These are phyloP conservation scores for Orbicella faveolata DNA, from an alignment of 64 coral and sea anemone species.

Conservation along the genomic window DNA sequence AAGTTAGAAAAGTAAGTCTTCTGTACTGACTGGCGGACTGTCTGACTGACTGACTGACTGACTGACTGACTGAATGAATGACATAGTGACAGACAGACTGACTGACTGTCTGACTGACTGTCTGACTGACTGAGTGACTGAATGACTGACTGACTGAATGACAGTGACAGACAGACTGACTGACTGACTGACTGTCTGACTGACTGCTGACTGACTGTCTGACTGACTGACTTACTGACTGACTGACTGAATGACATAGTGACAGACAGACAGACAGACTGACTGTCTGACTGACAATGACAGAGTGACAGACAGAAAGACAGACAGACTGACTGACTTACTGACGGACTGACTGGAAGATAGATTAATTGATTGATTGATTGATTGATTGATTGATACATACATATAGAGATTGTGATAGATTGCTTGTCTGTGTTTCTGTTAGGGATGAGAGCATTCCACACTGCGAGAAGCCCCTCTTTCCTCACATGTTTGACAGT, in stretches of 20 bases:
- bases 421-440: background rate
- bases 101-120: background rate
- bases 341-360: background rate
- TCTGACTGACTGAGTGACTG: background rate
- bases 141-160: background rate
- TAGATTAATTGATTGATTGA: background rate
- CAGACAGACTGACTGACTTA: background rate
- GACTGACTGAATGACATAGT: background rate
- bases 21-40: background rate
- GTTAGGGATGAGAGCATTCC: conserved; percentile 14
- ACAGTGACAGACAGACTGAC: background rate
- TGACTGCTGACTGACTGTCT: background rate
- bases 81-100: background rate
- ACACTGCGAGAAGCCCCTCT: conserved; percentile 22
- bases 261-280: background rate
- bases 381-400: background rate
- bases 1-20: conserved; percentile 39
- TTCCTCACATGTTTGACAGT: conserved; percentile 27
- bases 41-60: no score
- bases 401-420: no score
- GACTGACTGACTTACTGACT: background rate
- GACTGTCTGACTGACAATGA: background rate
- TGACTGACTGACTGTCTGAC: background rate
- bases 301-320: background rate
- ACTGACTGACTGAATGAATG: background rate